Evolutionary conservation across 1,140 invertebrate species (phyloP), one percentile per base, ranked within the genome.

Genomic region (Pseudomyrmex flavicornis): DNA sequence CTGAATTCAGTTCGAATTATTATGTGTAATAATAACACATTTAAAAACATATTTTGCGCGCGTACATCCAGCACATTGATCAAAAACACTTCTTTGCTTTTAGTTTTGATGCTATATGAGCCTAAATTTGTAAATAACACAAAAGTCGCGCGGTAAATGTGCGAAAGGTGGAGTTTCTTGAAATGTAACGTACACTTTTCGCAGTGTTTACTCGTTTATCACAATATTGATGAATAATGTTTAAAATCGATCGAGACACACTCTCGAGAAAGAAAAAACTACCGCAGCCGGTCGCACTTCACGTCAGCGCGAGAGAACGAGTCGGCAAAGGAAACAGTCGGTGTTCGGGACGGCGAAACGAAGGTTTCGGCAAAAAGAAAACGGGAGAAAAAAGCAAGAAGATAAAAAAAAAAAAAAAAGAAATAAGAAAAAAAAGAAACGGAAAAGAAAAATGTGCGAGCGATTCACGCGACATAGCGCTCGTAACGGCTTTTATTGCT

Each of bases 401-500:
- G 13, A 10, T 22, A 66, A 12, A 26, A 4, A 20, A 22, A 48
- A n/a, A n/a, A n/a, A n/a, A n/a, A n/a, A n/a, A n/a, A n/a, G n/a
- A 12, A 63, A 54, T 22, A 20, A 5, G 13, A 10, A 10, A 20
- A 66, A 12, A 26, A 4, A 20, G 12, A 48, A 12, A 63, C 46
- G 35, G 20, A 17, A 22, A 48, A 61, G 66, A 20, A 9, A 73
- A 76, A 26, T 66, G 52, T 61, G 46, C 59, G 70, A 62, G 35
- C 72, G 52, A 74, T 59, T 72, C 44, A 20, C 35, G 44, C 22
- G 61, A 82, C 61, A 58, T 35, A 70, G 17, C 22, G 17, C 50
- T 44, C 50, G 75, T 61, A 72, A 85, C 66, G 58, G 48, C 59
- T 88, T 84, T 82, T 82, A 85, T 82, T 76, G 20, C 26, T 13